A percentile compares a stretch with the other conserved stretches of the same genome.
Evolutionary conservation across 2,113 vertebrate species (phyloP).

Genomic region (Salvelinus fontinalis): DNA sequence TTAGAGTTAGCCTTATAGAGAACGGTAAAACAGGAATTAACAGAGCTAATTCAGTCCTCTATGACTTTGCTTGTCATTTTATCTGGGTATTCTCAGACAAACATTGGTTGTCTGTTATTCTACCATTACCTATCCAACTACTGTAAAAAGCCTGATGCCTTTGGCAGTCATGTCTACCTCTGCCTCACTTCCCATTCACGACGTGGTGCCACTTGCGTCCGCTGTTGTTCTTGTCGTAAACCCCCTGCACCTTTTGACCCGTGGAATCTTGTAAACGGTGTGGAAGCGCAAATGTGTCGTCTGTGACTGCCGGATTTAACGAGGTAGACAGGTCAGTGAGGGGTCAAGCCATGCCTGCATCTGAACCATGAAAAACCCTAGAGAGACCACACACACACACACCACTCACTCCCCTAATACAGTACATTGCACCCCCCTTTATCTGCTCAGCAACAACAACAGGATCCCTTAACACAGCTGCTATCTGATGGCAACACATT

Average conservation of each 20-base stretch:
- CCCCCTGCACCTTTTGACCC: constrained; percentile 40
- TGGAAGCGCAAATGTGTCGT: constrained; percentile 31
- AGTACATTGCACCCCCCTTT: no score
- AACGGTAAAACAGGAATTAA: no score
- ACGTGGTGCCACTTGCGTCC: neutral
- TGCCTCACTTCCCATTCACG: neutral
- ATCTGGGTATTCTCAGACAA: neutral
- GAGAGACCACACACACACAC: constrained; percentile 2
- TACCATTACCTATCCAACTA: neutral
- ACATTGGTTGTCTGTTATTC: neutral
- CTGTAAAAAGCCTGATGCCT: neutral
- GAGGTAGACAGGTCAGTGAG: constrained; percentile 13
- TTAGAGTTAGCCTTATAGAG: constrained; percentile 16
- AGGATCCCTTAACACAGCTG: no score
- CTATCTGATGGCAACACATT: no score
- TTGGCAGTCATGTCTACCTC: neutral
- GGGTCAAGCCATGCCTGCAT: constrained; percentile 24
- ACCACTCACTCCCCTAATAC: no score
- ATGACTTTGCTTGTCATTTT: neutral
- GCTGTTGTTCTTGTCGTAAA: constrained; percentile 35
- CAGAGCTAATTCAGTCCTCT: neutral
- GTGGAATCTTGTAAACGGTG: constrained; percentile 54
- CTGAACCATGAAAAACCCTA: constrained; percentile 44
- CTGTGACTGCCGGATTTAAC: constrained; percentile 21
- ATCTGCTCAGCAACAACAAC: no score